Base-by-base conservation (phyloP, 1,140 invertebrate species). In the Protaetia brevitarsis region DNA sequence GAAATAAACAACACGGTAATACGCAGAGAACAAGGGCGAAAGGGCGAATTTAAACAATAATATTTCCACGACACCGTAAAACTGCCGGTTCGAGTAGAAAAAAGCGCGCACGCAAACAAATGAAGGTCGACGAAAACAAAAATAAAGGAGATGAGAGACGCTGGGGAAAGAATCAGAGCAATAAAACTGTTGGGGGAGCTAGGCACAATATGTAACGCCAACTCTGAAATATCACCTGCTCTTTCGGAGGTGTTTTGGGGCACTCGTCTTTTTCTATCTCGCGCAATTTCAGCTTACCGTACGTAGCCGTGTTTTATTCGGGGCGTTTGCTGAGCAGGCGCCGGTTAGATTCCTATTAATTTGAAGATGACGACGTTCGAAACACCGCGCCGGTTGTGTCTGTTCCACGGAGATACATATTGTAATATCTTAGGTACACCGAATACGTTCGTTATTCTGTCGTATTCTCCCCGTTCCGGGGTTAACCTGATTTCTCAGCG, bases 341-440 rank as follows among this genome's bases (percentile, higher is more conserved):
- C 41, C 6, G 19, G 41, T 23, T 51, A 51, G 41, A 26, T 51
- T 23, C 19, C 19, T 23, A 51, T 51, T 51, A 51, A 51, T 51
- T 10, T 51, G 41, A 51, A 51, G 41, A 51, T 51, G 41, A 51
- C 41, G 41, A 51, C 41, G 41, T 51, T 51, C 41, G 41, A 51
- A 51, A 51, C 16, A n/a, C n/a, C n/a, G n/a, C n/a, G 3, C 19
- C 7, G 16, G 13, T 51, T 19, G 41, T 10, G 21, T 10, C 19
- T 51, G 21, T 51, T 51, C 41, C 41, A 23, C 5, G 19, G 41
- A 23, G 41, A 51, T 26, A 16, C 11, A 23, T 8, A 51, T 51
- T 51, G 26, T 51, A 51, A 51, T 51, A 51, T 19, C 6, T 16
- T 51, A 51, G 21, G 11, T 51, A 8, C 19, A 51, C 41, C 10